Conservation (phyloP, 2,888 invertebrate species). For the Oligia strigilis region DNA sequence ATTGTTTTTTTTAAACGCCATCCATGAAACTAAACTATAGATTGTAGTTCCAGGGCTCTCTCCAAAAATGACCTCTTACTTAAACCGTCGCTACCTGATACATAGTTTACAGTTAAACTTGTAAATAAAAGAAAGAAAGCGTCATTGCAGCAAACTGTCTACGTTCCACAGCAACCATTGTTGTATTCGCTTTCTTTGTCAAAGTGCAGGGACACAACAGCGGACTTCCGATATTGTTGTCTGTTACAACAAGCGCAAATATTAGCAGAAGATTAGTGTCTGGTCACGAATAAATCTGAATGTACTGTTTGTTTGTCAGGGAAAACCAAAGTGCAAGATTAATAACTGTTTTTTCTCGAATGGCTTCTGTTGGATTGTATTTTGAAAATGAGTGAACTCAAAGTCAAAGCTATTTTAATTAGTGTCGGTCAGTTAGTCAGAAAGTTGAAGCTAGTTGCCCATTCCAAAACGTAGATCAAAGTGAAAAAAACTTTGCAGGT, state of each 20-base stretch:
- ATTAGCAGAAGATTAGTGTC: constrained; percentile 5
- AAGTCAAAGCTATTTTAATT: neutral
- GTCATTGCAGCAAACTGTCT: constrained; percentile 55
- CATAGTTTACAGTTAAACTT: constrained; percentile 16
- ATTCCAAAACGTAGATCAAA: neutral
- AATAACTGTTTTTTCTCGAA: neutral
- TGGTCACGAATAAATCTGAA: constrained; percentile 21
- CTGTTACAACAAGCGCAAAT: neutral
- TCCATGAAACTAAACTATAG: too few species aligned
- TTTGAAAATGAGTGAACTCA: neutral
- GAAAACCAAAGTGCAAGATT: constrained; percentile 1
- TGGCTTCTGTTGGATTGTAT: too few species aligned
- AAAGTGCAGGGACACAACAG: constrained; percentile 52
- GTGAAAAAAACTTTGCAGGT: neutral
- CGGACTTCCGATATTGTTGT: constrained; percentile 22
- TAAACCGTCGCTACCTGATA: neutral
- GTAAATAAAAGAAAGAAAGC: constrained; percentile 65
- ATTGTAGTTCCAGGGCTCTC: neutral
- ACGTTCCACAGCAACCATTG: constrained; percentile 57
- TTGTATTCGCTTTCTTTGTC: constrained; percentile 66
- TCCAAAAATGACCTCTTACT: neutral
- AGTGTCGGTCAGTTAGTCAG: neutral
- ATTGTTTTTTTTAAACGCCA: neutral
- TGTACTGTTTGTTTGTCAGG: neutral
- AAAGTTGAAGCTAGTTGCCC: neutral